Evolutionary conservation across 2,113 vertebrate species (phyloP).

Genomic region (Aix galericulata): DNA sequence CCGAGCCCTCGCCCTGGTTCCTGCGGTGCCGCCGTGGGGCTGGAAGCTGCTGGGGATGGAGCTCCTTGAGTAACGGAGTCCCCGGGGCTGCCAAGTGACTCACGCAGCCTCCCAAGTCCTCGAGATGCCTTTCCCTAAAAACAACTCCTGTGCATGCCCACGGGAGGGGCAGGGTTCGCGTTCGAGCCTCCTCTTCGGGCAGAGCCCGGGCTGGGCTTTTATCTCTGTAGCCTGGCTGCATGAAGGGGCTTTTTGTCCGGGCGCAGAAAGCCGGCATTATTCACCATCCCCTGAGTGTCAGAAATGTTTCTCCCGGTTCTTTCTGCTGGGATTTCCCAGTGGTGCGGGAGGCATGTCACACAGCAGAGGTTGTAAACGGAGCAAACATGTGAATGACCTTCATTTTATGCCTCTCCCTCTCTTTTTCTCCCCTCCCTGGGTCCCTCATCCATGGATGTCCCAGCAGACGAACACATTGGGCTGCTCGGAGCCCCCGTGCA

Average conservation of each 20-base stretch:
- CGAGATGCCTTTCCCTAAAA: background rate
- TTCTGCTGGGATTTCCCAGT: background rate
- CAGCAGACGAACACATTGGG: background rate
- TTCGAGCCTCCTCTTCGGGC: background rate
- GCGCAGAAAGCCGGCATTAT: too few relatives aligned
- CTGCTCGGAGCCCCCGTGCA: background rate
- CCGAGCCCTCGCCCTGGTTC: background rate
- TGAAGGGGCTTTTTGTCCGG: background rate
- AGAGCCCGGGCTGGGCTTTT: background rate
- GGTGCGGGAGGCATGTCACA: background rate
- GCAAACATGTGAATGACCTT: background rate
- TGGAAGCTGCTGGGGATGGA: background rate
- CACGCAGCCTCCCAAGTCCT: background rate
- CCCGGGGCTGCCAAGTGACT: background rate
- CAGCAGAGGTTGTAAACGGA: background rate
- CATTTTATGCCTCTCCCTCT: background rate
- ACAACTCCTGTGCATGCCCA: fast-evolving
- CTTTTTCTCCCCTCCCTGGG: slow-evolving; percentile 10
- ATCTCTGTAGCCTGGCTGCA: fast-evolving
- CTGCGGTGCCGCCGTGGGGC: fast-evolving
- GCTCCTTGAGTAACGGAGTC: background rate
- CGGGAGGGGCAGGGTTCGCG: background rate
- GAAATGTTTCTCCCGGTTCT: background rate
- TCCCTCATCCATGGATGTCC: background rate
- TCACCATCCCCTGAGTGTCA: background rate